Conservation (phyloP, 2,888 invertebrate species). For the Corythucha ciliata region DNA sequence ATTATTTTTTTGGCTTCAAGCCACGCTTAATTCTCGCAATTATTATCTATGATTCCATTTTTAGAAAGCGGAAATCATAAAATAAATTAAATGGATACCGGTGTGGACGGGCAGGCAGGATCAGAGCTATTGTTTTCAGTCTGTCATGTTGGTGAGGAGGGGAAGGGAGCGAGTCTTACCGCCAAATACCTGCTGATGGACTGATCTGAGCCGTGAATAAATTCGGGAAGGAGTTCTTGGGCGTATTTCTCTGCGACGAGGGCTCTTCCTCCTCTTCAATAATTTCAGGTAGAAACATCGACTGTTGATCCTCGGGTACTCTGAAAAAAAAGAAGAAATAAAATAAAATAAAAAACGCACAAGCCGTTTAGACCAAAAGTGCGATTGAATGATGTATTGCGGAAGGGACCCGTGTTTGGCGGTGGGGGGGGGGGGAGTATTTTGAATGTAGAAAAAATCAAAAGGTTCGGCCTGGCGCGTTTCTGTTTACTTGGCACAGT, state of each 20-base stretch:
- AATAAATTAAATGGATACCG: too few species aligned
- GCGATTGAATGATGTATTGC: too few species aligned
- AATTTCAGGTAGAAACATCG: slow-evolving; percentile 48
- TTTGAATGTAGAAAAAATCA: too few species aligned
- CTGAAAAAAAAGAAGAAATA: slow-evolving; percentile 37
- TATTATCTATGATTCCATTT: background rate
- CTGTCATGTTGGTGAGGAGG: too few species aligned
- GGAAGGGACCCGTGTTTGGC: too few species aligned
- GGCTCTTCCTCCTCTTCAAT: slow-evolving; percentile 45
- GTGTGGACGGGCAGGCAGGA: too few species aligned
- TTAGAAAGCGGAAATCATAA: background rate
- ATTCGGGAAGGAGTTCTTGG: slow-evolving; percentile 29
- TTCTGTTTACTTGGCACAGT: too few species aligned
- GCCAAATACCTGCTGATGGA: slow-evolving; percentile 37
- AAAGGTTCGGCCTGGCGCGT: too few species aligned
- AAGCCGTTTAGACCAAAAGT: slow-evolving; percentile 50
- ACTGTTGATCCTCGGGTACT: slow-evolving; percentile 48
- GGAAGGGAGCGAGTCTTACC: slow-evolving; percentile 35
- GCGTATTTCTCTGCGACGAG: slow-evolving; percentile 26
- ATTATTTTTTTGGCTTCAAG: too few species aligned
- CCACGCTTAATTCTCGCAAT: too few species aligned
- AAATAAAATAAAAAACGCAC: slow-evolving; percentile 40
- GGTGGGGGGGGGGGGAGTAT: too few species aligned
- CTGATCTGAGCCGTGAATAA: slow-evolving; percentile 23
- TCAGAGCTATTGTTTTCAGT: slow-evolving; percentile 4